Base-by-base conservation (phyloP, 2,888 invertebrate genomes). In the Idaea dimidiata region DNA sequence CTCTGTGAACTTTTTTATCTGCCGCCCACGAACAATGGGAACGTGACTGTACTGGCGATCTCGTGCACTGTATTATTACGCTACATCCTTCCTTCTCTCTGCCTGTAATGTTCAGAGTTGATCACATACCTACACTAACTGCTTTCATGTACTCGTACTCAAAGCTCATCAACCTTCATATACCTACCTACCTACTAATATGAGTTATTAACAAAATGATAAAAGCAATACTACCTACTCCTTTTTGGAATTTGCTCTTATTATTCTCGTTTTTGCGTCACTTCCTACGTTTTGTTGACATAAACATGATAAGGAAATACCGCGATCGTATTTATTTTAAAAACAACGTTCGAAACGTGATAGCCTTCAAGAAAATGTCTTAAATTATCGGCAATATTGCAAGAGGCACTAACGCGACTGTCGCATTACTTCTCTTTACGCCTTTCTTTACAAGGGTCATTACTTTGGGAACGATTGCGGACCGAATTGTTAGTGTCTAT, bases 1-100 rank as follows among this genome's bases (percentile, higher is more conserved):
- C 83, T 82, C 82, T 78, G 83, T 83, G 85, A 84, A 86, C 83
- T 91, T 91, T 33, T 90, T 91, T 91, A 86, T 88, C 87, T 79
- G 79, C 83, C 86, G 83, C 80, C 78, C 78, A 77, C 81, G 83
- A 86, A 91, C 91, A 91, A 91, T 91, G 91, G 87, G 77, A 87
- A 91, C 92, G 92, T 92, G 91, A 91, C 88, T 83, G 85, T 73
- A 87, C 84, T 91, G 78, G 82, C 80, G 84, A 89, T 86, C 81
- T 79, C 72, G 70, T 64, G 63, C 66, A 67, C 74, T 74, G 73
- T 79, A 80, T 83, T 81, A 82, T 82, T 81, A 82, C 73, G 71
- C 72, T 66, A 66, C 71, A 70, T 77, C 75, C 76, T 62, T 61
- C 65, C 65, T 62, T 63, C 63, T 64, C 57, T 61, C 54, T 18